Conservation (phyloP, 2,888 invertebrate species). For the Parnassius orleans region DNA sequence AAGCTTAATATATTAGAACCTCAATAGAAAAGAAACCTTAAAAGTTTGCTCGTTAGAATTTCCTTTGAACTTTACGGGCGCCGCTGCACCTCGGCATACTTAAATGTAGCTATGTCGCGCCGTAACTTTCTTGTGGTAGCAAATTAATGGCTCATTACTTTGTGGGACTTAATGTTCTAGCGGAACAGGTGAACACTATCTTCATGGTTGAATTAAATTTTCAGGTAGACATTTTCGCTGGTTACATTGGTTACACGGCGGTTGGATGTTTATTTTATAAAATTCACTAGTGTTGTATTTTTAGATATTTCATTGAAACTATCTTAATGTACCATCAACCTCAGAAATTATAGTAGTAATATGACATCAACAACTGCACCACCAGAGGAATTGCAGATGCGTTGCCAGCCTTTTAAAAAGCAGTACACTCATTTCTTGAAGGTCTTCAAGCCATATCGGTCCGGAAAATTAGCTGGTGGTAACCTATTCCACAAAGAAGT, state of each 20-base stretch:
- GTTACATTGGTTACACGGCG: background rate
- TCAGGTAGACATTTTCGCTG: constrained; percentile 15
- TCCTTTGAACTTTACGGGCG: constrained; percentile 3
- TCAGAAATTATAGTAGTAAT: no score
- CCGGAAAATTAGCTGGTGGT: no score
- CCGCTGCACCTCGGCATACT: constrained; percentile 3
- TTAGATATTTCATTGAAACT: no score
- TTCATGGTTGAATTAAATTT: constrained; percentile 18
- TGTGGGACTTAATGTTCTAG: constrained; percentile 14
- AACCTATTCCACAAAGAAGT: no score
- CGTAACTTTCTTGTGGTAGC: constrained; percentile 16
- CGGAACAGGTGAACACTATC: constrained; percentile 18
- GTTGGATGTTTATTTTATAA: background rate
- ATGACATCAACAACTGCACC: no score
- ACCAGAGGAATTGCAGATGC: no score
- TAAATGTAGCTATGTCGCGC: constrained; percentile 4
- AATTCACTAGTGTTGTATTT: background rate
- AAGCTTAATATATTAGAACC: no score
- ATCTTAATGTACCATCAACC: no score
- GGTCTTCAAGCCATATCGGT: no score
- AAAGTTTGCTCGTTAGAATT: constrained; percentile 7
- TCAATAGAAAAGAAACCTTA: constrained; percentile 12
- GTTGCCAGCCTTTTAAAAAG: no score
- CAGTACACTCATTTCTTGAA: no score
- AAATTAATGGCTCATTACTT: constrained; percentile 27